A percentile compares a stretch with the other conserved stretches of the same genome.
Evolutionary conservation across 2,113 vertebrate species (phyloP).

Genomic region (Myocastor coypus): DNA sequence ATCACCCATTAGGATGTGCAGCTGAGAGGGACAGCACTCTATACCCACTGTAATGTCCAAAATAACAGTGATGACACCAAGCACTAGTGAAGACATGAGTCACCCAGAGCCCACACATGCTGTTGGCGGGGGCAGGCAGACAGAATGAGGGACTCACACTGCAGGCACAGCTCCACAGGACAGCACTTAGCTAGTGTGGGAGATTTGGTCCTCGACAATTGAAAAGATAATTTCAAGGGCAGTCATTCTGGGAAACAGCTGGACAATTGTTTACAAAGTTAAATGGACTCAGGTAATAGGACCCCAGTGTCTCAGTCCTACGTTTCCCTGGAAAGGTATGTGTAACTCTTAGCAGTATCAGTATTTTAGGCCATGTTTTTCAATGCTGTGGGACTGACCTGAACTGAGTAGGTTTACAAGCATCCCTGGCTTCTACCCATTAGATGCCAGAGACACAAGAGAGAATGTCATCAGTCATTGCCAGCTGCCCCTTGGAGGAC

Average conservation of each 20-base stretch:
- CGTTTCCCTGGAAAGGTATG: accelerated
- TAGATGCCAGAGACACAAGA: neutral
- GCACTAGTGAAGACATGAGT: neutral
- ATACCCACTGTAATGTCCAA: neutral
- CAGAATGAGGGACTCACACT: too few species aligned
- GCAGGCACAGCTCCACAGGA: too few species aligned
- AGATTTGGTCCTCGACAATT: too few species aligned
- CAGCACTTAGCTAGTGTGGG: neutral
- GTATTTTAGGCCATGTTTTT: neutral
- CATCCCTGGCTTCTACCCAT: neutral
- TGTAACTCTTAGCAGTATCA: neutral
- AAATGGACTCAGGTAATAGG: accelerated
- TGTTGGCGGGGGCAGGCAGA: neutral
- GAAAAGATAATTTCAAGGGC: neutral
- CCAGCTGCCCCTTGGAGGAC: neutral
- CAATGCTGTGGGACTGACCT: neutral
- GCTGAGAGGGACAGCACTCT: neutral
- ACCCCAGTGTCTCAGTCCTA: neutral
- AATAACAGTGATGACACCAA: neutral
- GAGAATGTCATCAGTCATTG: neutral
- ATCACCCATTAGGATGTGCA: neutral
- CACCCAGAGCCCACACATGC: accelerated
- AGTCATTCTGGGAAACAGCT: neutral
- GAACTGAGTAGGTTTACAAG: neutral
- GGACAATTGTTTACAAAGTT: neutral